Evolutionary conservation across 2,113 vertebrate species (phyloP).

Genomic region (Pelusios castaneus): DNA sequence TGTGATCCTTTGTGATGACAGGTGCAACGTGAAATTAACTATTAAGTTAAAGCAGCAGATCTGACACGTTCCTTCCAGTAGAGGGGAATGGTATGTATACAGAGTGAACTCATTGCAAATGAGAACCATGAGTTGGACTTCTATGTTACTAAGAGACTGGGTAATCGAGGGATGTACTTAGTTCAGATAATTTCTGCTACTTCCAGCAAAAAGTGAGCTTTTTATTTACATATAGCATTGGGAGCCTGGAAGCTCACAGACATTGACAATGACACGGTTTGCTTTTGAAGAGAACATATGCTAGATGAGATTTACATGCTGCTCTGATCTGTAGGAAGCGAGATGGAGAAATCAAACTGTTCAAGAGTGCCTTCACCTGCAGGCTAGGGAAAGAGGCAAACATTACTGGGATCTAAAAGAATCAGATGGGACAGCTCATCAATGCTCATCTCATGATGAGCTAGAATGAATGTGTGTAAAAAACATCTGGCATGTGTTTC

Average conservation of each 20-base stretch:
- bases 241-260: slow-evolving; percentile 1
- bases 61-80: neutral
- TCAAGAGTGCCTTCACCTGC: slow-evolving; percentile 69
- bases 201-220: slow-evolving; percentile 5
- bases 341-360: slow-evolving; percentile 56
- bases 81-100: neutral
- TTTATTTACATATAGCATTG: slow-evolving; percentile 39
- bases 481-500: neutral
- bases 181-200: neutral
- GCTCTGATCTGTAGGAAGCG: slow-evolving; percentile 1
- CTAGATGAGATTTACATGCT: slow-evolving; percentile 15
- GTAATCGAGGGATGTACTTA: neutral
- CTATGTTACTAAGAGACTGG: neutral
- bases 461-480: fast-evolving
- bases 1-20: neutral
- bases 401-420: slow-evolving; percentile 1
- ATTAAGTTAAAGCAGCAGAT: neutral
- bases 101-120: neutral
- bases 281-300: neutral
- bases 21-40: neutral
- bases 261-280: slow-evolving; percentile 24
- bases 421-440: neutral
- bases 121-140: neutral
- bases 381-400: slow-evolving; percentile 47
- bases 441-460: neutral